Conservation (phyloP, 1,140 invertebrate genomes). For the Temnothorax nylanderi region DNA sequence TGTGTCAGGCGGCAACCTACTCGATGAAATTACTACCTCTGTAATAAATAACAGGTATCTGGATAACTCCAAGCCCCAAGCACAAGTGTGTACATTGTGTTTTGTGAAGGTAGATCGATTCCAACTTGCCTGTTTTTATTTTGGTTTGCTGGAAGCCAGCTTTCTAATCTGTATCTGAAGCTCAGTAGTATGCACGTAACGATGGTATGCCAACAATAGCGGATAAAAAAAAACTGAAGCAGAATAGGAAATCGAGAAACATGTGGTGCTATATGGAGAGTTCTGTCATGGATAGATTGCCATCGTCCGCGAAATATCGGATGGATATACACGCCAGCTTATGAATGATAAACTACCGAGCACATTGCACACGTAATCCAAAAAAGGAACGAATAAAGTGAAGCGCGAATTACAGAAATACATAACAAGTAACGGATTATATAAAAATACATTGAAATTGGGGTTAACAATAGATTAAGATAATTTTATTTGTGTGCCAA, state of each 20-base stretch:
- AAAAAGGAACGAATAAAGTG: background rate
- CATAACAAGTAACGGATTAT: background rate
- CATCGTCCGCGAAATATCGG: slow-evolving; percentile 60
- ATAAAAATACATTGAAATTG: background rate
- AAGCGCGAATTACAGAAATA: background rate
- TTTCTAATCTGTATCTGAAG: slow-evolving; percentile 67
- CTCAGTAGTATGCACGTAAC: slow-evolving; percentile 51
- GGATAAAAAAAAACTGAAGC: slow-evolving; percentile 38
- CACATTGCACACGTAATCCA: background rate
- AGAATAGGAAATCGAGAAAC: slow-evolving; percentile 54
- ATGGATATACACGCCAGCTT: slow-evolving; percentile 43
- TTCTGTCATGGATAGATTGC: slow-evolving; percentile 56
- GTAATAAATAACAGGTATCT: slow-evolving; percentile 41
- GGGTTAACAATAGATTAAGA: background rate
- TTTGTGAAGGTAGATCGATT: slow-evolving; percentile 56
- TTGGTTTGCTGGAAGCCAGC: slow-evolving; percentile 46
- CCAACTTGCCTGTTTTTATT: slow-evolving; percentile 42
- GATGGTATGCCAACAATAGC: slow-evolving; percentile 45
- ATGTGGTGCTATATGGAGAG: slow-evolving; percentile 41
- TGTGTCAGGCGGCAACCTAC: background rate
- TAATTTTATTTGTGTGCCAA: background rate
- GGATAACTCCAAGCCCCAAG: background rate
- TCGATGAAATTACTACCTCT: background rate
- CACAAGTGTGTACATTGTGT: background rate
- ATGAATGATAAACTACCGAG: slow-evolving; percentile 62